These are phyloP conservation scores for Caprella mutica DNA, from an alignment of 2,888 invertebrate genomes.

Conservation along the genomic window DNA sequence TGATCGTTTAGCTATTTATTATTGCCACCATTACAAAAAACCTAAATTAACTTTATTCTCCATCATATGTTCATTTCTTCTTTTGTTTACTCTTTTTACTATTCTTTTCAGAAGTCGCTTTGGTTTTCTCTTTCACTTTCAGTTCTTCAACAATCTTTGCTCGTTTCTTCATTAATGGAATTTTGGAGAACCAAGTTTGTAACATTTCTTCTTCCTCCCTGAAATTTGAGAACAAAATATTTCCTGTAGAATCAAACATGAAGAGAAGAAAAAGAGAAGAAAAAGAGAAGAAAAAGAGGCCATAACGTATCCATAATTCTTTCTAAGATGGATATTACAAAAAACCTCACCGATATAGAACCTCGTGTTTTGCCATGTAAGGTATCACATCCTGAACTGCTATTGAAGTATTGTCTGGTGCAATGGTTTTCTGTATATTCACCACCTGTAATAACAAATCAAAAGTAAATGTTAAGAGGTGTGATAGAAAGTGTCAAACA, in stretches of 20 bases:
- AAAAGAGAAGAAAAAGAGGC: no score
- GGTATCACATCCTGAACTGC: conserved; percentile 30
- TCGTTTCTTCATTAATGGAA: conserved; percentile 66
- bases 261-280: not conserved
- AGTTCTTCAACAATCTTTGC: conserved; percentile 55
- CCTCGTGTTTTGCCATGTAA: conserved; percentile 34
- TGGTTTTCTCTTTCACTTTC: conserved; percentile 22
- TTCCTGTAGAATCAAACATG: no score
- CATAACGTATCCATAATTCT: no score
- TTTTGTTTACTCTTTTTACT: no score
- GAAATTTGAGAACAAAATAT: conserved; percentile 17
- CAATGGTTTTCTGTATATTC: conserved; percentile 21
- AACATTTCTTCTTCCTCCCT: conserved; percentile 36
- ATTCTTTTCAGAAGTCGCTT: conserved; percentile 12
- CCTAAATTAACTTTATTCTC: no score
- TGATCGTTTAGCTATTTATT: no score
- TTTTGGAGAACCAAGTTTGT: conserved; percentile 55
- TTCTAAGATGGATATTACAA: no score
- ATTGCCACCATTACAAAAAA: no score
- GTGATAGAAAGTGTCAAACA: no score
- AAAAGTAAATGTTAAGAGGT: no score
- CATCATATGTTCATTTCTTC: no score
- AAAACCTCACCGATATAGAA: conserved; percentile 34
- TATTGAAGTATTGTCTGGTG: conserved; percentile 20
- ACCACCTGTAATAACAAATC: conserved; percentile 20